Conservation (phyloP, 2,113 vertebrate species). For the Rynchops niger region DNA sequence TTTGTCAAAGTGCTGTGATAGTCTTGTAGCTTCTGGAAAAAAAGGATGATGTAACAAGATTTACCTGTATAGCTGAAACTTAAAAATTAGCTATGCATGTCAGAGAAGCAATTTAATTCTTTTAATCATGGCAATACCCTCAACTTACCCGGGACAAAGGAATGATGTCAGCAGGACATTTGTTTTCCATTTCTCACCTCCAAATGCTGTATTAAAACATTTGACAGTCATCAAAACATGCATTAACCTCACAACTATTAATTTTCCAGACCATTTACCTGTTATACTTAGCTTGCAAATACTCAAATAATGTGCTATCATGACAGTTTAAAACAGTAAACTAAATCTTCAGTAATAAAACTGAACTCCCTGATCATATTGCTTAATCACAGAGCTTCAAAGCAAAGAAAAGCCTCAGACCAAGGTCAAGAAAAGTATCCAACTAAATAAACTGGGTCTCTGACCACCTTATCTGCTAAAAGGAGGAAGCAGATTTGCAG, state of each 20-base stretch:
- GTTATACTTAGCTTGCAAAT: background rate
- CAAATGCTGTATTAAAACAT: slow-evolving; percentile 85
- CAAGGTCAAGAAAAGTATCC: background rate
- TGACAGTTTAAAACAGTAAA: background rate
- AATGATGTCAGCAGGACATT: slow-evolving; percentile 96
- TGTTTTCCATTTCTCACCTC: slow-evolving; percentile 99
- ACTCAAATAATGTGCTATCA: background rate
- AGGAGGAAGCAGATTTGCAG: background rate
- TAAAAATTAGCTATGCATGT: slow-evolving; percentile 16
- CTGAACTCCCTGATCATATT: background rate
- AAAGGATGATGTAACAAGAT: background rate
- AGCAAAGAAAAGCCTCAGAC: background rate
- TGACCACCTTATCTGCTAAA: background rate
- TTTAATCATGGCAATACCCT: background rate
- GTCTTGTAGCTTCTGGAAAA: background rate
- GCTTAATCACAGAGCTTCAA: background rate
- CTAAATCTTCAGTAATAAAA: background rate
- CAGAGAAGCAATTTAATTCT: slow-evolving; percentile 29
- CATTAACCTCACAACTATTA: background rate
- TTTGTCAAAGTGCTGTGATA: background rate
- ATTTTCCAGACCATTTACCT: slow-evolving; percentile 37
- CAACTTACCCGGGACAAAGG: slow-evolving; percentile 92
- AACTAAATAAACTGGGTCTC: background rate
- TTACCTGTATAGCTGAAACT: background rate
- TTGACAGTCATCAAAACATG: background rate